Percentiles rank a stretch among this genome's conserved stretches.
Evolutionary conservation across 2,797 vertebrate species (phyloP).

Genomic region (Brachyrhaphis roseni): DNA sequence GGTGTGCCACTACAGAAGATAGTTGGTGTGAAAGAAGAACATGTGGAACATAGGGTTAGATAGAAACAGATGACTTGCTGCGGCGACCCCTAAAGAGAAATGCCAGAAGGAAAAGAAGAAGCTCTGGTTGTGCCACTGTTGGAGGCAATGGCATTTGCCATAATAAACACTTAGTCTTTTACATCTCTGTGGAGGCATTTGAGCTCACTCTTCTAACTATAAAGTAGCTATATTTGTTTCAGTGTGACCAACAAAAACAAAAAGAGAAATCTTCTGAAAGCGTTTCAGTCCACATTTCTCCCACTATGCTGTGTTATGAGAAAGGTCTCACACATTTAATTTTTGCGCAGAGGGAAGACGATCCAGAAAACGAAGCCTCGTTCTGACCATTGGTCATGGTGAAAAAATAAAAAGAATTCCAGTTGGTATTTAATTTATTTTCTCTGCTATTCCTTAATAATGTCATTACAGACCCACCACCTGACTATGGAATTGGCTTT

Average conservation of each 20-base stretch:
- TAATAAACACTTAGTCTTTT: neutral
- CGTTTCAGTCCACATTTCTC: neutral
- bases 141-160: neutral
- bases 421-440: conserved; percentile 62
- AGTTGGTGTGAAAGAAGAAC: no score
- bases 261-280: neutral
- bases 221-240: neutral
- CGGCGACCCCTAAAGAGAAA: no score
- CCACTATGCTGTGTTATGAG: neutral
- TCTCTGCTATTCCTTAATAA: conserved; percentile 56
- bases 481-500: conserved; percentile 61
- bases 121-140: neutral
- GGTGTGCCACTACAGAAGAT: no score
- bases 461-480: conserved; percentile 54
- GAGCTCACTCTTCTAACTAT: neutral
- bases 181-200: neutral
- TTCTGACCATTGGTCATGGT: conserved; percentile 33
- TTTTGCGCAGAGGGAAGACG: conserved; percentile 31
- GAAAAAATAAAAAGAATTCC: conserved; percentile 59
- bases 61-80: no score
- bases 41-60: no score
- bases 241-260: neutral
- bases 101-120: neutral
- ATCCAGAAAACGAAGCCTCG: conserved; percentile 34
- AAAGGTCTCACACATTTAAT: neutral